phyloP scores from a whole-genome alignment of 23 tunicate species.

The Phallusia fumigata region DNA sequence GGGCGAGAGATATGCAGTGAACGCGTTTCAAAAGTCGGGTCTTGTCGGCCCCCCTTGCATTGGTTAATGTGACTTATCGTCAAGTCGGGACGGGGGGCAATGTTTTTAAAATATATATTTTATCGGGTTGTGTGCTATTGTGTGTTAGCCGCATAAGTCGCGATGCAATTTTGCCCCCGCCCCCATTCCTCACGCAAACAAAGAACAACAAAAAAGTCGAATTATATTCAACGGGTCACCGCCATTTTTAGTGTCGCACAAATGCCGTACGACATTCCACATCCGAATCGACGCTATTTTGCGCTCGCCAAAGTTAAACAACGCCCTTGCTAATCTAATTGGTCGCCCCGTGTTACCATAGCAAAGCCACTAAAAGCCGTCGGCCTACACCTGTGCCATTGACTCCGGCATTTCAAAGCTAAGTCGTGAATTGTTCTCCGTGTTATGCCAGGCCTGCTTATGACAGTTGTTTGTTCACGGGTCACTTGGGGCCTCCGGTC shows the following conservation, averaged over 20 bases:
- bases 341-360: slow-evolving; percentile 1
- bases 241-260: not conserved
- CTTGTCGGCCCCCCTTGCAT: too few species aligned
- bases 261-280: not conserved
- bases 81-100: too few species aligned
- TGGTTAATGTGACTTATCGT: too few species aligned
- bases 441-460: not conserved
- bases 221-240: not conserved
- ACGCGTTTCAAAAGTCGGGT: too few species aligned
- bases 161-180: too few species aligned
- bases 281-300: not conserved
- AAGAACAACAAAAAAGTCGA: not conserved
- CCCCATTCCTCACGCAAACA: too few species aligned
- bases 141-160: too few species aligned
- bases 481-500: not conserved
- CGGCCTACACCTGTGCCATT: not conserved
- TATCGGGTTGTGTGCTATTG: too few species aligned
- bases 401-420: not conserved
- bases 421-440: too few species aligned
- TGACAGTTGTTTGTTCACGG: slow-evolving; percentile 7
- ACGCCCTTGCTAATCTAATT: slow-evolving; percentile 11
- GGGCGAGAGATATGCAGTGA: too few species aligned
- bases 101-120: too few species aligned
- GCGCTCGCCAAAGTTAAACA: slow-evolving; percentile 1
- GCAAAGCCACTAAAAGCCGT: not conserved